phyloP scores from a whole-genome alignment of 1,140 invertebrate species.

The Paraescarpia echinospica region DNA sequence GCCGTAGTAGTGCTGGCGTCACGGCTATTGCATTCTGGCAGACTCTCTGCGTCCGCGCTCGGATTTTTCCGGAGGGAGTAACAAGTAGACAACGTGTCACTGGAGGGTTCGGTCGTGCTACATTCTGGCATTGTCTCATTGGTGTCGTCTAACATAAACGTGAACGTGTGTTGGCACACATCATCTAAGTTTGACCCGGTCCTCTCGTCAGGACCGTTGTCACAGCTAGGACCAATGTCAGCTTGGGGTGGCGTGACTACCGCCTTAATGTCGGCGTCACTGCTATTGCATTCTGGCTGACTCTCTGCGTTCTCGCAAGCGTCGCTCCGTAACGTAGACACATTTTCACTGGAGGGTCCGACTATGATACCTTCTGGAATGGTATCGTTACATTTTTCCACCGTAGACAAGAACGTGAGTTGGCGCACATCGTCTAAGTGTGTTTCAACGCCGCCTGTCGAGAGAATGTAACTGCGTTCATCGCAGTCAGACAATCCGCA shows the following conservation, averaged over 20 bases:
- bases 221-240: background rate
- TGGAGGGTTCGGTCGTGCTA: background rate
- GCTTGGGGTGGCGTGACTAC: background rate
- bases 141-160: too few relatives aligned
- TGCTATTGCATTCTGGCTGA: background rate
- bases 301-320: background rate
- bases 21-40: background rate
- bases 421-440: background rate
- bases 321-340: background rate
- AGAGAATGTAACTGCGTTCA: background rate
- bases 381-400: too few relatives aligned
- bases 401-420: background rate
- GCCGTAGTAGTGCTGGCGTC: background rate
- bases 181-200: background rate
- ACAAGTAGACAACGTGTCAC: background rate
- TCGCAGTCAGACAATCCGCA: background rate
- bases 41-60: background rate
- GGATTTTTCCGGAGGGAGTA: background rate
- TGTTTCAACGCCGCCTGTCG: background rate
- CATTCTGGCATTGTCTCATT: too few relatives aligned
- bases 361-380: too few relatives aligned
- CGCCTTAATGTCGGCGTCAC: background rate
- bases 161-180: too few relatives aligned
- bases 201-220: background rate
- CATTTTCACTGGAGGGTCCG: background rate